A percentile compares a stretch with the other conserved stretches of the same genome.
Evolutionary conservation across 1,140 invertebrate genomes (phyloP).

Genomic region (Heliconius himera): DNA sequence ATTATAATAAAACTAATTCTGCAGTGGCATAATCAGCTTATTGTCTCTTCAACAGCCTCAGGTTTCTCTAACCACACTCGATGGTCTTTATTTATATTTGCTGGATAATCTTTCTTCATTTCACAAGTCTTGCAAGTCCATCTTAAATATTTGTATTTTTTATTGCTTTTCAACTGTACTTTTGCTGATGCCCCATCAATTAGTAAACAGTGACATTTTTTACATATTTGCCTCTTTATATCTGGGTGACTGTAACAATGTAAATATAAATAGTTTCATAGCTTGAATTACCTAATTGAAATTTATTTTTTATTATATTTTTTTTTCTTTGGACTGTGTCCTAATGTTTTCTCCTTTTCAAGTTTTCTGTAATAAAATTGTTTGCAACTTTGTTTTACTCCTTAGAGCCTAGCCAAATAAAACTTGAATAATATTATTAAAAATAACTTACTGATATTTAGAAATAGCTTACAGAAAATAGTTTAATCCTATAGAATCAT

Average conservation of each 20-base stretch:
- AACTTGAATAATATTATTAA: too few species aligned
- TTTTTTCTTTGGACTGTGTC: too few species aligned
- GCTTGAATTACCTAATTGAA: too few species aligned
- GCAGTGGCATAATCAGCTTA: constrained; percentile 42
- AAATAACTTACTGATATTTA: neutral
- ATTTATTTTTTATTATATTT: too few species aligned
- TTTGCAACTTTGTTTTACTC: too few species aligned
- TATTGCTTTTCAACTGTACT: constrained; percentile 75
- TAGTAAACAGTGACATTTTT: constrained; percentile 77
- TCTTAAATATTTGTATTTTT: constrained; percentile 62
- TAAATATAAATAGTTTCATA: constrained; percentile 17
- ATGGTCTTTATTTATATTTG: constrained; percentile 62
- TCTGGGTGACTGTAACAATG: constrained; percentile 74
- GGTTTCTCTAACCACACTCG: constrained; percentile 75
- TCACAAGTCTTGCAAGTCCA: constrained; percentile 76
- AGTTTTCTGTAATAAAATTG: too few species aligned
- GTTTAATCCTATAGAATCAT: constrained; percentile 25
- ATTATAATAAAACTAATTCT: too few species aligned
- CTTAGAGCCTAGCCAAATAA: too few species aligned
- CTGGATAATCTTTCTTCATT: constrained; percentile 62
- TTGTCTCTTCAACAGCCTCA: constrained; percentile 74
- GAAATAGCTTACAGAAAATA: constrained; percentile 5
- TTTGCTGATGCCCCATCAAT: constrained; percentile 70
- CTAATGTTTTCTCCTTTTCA: too few species aligned
- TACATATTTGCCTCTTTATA: constrained; percentile 81